phyloP scores from a whole-genome alignment of 2,888 invertebrate genomes.

The Hypercompe scribonia region DNA sequence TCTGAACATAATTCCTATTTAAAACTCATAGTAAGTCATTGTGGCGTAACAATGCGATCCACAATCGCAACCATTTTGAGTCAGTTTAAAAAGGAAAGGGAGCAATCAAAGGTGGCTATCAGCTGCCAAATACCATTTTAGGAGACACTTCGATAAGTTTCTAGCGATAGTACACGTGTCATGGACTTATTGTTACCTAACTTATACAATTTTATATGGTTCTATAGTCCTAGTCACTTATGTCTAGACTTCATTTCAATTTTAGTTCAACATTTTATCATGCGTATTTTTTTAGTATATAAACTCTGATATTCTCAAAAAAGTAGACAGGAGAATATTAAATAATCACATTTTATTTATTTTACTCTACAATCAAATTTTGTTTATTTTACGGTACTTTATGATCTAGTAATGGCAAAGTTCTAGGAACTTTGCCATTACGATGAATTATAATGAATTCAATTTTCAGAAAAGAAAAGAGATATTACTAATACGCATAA shows the following conservation, averaged over 20 bases:
- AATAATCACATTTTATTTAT: too few species aligned
- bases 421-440: too few species aligned
- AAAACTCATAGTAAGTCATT: not conserved
- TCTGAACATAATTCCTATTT: not conserved
- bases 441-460: too few species aligned
- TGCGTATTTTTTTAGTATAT: too few species aligned
- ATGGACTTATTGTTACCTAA: not conserved
- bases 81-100: conserved; percentile 7
- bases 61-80: conserved; percentile 13
- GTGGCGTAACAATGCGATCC: conserved; percentile 12
- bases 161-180: conserved; percentile 18
- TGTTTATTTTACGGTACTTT: too few species aligned
- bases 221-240: not conserved
- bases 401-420: too few species aligned
- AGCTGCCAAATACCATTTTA: conserved; percentile 14
- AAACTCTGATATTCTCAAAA: too few species aligned
- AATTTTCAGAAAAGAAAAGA: too few species aligned
- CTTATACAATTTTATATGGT: not conserved
- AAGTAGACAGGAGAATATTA: too few species aligned
- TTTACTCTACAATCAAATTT: too few species aligned
- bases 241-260: not conserved
- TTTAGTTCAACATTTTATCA: not conserved
- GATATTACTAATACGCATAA: too few species aligned
- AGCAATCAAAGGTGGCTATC: conserved; percentile 15
- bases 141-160: conserved; percentile 17